These are phyloP conservation scores for Kuschelorhynchus macadamiae DNA, from an alignment of 2,888 invertebrate genomes.

Conservation along the genomic window DNA sequence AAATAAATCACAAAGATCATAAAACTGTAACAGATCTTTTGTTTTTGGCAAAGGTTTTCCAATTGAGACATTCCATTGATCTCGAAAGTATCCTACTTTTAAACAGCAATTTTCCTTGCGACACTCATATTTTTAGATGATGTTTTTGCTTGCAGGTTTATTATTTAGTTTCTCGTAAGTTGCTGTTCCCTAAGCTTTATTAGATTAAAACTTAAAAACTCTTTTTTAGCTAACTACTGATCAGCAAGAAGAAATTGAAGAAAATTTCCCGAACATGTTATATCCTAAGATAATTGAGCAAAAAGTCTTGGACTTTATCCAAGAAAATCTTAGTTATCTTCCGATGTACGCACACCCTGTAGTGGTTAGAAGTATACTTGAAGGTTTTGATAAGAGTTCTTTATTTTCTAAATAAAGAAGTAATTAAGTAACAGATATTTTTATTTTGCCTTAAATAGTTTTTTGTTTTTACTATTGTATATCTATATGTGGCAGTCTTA, in stretches of 20 bases:
- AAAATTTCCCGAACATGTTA: slow-evolving; percentile 57
- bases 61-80: too few relatives aligned
- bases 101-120: too few relatives aligned
- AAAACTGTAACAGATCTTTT: too few relatives aligned
- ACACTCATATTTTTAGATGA: too few relatives aligned
- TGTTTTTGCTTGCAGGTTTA: too few relatives aligned
- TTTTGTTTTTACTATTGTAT: neutral
- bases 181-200: too few relatives aligned
- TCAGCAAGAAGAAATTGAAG: slow-evolving; percentile 56
- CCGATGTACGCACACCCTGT: slow-evolving; percentile 67
- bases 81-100: too few relatives aligned
- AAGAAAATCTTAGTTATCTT: slow-evolving; percentile 59
- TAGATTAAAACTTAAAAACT: too few relatives aligned
- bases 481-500: neutral
- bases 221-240: slow-evolving; percentile 57
- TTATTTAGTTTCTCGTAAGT: too few relatives aligned
- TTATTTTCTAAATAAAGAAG: slow-evolving; percentile 57
- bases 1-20: too few relatives aligned
- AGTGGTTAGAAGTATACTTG: slow-evolving; percentile 59
- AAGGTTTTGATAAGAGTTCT: slow-evolving; percentile 62
- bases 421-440: neutral
- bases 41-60: too few relatives aligned
- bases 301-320: slow-evolving; percentile 63
- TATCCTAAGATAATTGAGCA: slow-evolving; percentile 61
- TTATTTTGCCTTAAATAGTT: neutral